Evolutionary conservation across 2,113 vertebrate genomes (phyloP), one percentile per base, ranked within the genome.

Genomic region (Vireo altiloquus): DNA sequence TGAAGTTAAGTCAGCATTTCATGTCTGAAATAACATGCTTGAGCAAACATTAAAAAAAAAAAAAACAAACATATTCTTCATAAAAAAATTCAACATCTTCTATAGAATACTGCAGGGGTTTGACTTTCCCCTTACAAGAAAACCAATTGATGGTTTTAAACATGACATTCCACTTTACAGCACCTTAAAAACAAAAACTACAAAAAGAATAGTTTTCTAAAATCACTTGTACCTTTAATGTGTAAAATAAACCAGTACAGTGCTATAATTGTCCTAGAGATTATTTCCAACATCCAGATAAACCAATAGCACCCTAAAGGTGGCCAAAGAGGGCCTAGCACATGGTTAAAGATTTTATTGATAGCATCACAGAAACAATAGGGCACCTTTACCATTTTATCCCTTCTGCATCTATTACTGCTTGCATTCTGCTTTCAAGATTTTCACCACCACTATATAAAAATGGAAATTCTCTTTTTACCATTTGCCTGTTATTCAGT

Each of bases 301-400:
- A 89, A n/a, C 7, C 35, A 11, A 27, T 0, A 74, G 19, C 23
- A 70, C 23, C 15, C 39, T 22, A 27, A n/a, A 63, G 27, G 39
- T n/a, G 9, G 18, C n/a, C 56, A 61, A 20, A 93, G 68, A 46
- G 9, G 13, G 42, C 25, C 14, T 7, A 22, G 15, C 0, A 7
- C 2, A 12, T 3, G 31, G 46, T 25, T 47, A 65, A 52, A 64
- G 2, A 16, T 15, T 27, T 27, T 12, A 37, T 1, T 6, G 5
- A 31, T 31, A 31, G 7, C 19, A 15, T 10, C 37, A 12, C 5
- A 44, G 28, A 63, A 88, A 69, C 7, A 42, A 17, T 0, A 6
- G 15, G 9, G 4, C 6, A 61, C 2, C 16, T 23, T 14, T 1
- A 5, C 2, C 6, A 7, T 8, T 54, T 80, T 37, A 31, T 18